phyloP scores from a whole-genome alignment of 2,797 vertebrate genomes.

The Liasis olivaceus region DNA sequence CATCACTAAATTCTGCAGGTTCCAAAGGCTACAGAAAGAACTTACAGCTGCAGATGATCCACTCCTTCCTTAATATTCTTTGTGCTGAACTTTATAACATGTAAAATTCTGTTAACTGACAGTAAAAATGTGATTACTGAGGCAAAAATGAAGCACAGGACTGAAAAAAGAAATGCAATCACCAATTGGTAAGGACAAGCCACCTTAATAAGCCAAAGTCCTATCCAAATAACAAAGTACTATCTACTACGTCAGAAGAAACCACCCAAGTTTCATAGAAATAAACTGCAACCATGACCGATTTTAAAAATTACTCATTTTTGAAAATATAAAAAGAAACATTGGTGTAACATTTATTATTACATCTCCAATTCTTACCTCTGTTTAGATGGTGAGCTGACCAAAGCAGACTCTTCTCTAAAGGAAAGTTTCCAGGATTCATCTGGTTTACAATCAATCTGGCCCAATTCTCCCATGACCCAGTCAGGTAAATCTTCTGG shows the following conservation, averaged over 20 bases:
- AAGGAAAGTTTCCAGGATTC: slow-evolving; percentile 59
- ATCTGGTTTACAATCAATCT: slow-evolving; percentile 25
- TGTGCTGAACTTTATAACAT: too few relatives aligned
- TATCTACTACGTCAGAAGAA: background rate
- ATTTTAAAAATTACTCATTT: background rate
- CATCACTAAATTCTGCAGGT: background rate
- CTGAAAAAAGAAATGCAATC: background rate
- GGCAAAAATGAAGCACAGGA: background rate
- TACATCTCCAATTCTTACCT: slow-evolving; percentile 56
- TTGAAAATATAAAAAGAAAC: background rate
- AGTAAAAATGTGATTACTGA: background rate
- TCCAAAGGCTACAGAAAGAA: background rate
- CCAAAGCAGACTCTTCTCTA: slow-evolving; percentile 46
- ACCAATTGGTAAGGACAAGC: background rate
- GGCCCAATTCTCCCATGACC: slow-evolving; percentile 81
- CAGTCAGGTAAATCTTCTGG: slow-evolving; percentile 79
- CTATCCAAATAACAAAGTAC: background rate
- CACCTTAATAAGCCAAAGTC: background rate
- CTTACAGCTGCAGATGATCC: background rate
- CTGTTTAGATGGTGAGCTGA: slow-evolving; percentile 9
- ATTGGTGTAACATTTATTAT: background rate
- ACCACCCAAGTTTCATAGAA: background rate
- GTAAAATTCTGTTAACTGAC: background rate
- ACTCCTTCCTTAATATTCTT: background rate
- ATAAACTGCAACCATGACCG: background rate